These are phyloP conservation scores for Acanthis flammea DNA, from an alignment of 2,797 vertebrate species.

Conservation along the genomic window DNA sequence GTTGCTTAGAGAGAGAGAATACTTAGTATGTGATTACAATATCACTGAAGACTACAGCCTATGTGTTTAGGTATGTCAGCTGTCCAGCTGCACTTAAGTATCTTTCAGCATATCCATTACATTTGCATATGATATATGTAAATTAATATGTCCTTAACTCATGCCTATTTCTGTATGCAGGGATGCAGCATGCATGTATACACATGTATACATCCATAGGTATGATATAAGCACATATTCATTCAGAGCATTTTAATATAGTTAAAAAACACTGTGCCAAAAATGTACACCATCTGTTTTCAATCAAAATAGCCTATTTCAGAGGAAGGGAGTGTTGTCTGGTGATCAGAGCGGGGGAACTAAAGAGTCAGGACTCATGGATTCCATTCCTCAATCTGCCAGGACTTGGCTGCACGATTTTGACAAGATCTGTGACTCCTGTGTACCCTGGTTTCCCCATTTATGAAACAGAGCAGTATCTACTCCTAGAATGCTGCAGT, in stretches of 20 bases:
- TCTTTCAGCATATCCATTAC: slow-evolving; percentile 62
- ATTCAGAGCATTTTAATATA: slow-evolving; percentile 66
- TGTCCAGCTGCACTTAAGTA: slow-evolving; percentile 59
- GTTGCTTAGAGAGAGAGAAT: slow-evolving; percentile 7
- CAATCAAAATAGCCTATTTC: slow-evolving; percentile 67
- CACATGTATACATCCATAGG: background rate
- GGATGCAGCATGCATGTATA: slow-evolving; percentile 4
- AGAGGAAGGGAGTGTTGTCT: slow-evolving; percentile 58
- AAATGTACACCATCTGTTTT: slow-evolving; percentile 70
- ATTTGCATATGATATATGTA: slow-evolving; percentile 43
- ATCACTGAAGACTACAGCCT: slow-evolving; percentile 1
- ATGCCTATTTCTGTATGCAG: slow-evolving; percentile 36
- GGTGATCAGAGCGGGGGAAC: slow-evolving; percentile 47
- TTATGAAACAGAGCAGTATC: background rate
- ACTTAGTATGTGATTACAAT: slow-evolving; percentile 2
- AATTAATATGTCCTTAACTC: slow-evolving; percentile 57
- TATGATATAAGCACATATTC: slow-evolving; percentile 62
- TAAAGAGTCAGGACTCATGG: slow-evolving; percentile 32
- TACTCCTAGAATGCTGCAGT: background rate
- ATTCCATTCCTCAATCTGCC: slow-evolving; percentile 43
- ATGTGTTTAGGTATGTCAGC: slow-evolving; percentile 50
- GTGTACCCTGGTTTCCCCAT: slow-evolving; percentile 1
- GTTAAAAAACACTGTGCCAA: slow-evolving; percentile 54
- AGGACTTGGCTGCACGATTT: background rate
- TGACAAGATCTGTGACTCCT: slow-evolving; percentile 3